Evolutionary conservation across 2,888 invertebrate genomes (phyloP).

Genomic region (Bellardia pandia): DNA sequence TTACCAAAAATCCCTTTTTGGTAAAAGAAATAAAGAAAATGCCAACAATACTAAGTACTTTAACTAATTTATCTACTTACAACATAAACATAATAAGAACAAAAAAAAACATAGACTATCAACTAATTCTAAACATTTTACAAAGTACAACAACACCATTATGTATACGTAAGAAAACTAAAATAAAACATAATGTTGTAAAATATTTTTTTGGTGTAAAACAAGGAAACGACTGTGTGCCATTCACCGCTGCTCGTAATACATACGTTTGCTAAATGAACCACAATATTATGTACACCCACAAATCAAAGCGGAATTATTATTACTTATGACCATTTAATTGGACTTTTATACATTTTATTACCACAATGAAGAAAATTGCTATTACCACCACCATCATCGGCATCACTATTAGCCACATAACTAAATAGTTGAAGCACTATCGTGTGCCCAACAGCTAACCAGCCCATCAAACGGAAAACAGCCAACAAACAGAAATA

Average conservation of each 20-base stretch:
- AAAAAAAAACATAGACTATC: slow-evolving; percentile 40
- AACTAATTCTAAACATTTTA: slow-evolving; percentile 58
- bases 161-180: slow-evolving; percentile 28
- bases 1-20: neutral
- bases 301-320: slow-evolving; percentile 83
- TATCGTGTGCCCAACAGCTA: slow-evolving; percentile 10
- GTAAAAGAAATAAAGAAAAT: neutral
- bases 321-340: slow-evolving; percentile 84
- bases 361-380: slow-evolving; percentile 44
- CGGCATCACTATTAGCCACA: neutral
- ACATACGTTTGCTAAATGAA: slow-evolving; percentile 60
- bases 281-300: slow-evolving; percentile 76
- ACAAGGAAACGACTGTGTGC: slow-evolving; percentile 23
- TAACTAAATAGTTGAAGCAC: slow-evolving; percentile 40
- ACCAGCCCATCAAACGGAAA: slow-evolving; percentile 39
- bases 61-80: slow-evolving; percentile 74
- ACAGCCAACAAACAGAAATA: slow-evolving; percentile 61
- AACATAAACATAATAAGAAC: slow-evolving; percentile 37
- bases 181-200: slow-evolving; percentile 20
- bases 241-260: slow-evolving; percentile 3
- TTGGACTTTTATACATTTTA: slow-evolving; percentile 83
- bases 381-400: neutral
- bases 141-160: slow-evolving; percentile 38
- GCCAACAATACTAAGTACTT: slow-evolving; percentile 60
- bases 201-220: slow-evolving; percentile 35